These are phyloP conservation scores for Cataglyphis rosenhaueri DNA, from an alignment of 2,888 invertebrate genomes.

Conservation along the genomic window DNA sequence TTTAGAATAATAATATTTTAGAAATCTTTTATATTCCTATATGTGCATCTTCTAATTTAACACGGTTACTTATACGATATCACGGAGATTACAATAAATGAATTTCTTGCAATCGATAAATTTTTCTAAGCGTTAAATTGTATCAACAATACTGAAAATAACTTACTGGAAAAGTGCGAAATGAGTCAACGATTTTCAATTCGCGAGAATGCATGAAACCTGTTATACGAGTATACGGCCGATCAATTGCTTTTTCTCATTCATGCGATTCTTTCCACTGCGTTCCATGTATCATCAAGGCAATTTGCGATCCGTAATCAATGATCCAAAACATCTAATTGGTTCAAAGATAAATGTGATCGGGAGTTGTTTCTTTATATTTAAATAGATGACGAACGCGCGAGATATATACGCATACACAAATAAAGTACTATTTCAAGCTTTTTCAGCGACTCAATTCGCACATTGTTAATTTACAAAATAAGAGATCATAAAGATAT, in stretches of 20 bases:
- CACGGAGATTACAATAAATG: conserved; percentile 51
- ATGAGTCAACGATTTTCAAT: conserved; percentile 82
- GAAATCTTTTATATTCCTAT: neutral
- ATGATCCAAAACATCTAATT: conserved; percentile 50
- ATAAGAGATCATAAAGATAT: neutral
- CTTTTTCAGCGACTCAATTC: neutral
- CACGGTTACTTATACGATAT: conserved; percentile 14
- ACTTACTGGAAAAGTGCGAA: conserved; percentile 72
- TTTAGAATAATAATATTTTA: neutral
- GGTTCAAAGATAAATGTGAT: conserved; percentile 20
- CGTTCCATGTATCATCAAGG: conserved; percentile 64
- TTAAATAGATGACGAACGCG: neutral
- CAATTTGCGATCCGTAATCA: conserved; percentile 61
- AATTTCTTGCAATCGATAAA: conserved; percentile 62
- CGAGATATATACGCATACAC: neutral
- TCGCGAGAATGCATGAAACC: conserved; percentile 75
- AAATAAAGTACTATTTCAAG: neutral
- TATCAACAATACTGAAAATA: conserved; percentile 56
- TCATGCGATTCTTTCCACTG: conserved; percentile 69
- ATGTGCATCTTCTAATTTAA: conserved; percentile 18
- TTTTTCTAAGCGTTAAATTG: conserved; percentile 57
- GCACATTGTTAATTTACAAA: neutral
- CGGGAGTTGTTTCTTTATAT: neutral
- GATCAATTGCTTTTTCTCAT: conserved; percentile 74
- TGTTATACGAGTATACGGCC: conserved; percentile 69